These are phyloP conservation scores for Rhamnusium bicolor DNA, from an alignment of 2,888 invertebrate species.

Conservation along the genomic window DNA sequence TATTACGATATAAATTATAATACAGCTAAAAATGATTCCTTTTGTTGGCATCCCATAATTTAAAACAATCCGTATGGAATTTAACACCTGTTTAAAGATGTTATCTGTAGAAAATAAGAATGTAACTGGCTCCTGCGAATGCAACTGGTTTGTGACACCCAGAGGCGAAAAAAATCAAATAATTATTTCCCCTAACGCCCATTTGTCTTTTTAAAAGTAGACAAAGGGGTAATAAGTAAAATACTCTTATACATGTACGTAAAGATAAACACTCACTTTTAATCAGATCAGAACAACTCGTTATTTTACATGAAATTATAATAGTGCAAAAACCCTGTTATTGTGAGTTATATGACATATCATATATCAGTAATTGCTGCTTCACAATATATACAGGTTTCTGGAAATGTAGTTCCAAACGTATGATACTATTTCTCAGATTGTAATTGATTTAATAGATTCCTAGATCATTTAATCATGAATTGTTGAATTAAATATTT, in stretches of 20 bases:
- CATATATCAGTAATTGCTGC: conserved; percentile 17
- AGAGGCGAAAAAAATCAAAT: conserved; percentile 57
- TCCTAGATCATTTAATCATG: neutral
- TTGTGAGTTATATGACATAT: conserved; percentile 4
- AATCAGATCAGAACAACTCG: conserved; percentile 37
- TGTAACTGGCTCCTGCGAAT: conserved; percentile 57
- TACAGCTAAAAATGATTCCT: conserved; percentile 13
- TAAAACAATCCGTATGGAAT: conserved; percentile 61
- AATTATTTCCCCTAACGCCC: conserved; percentile 59
- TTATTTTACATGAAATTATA: conserved; percentile 13
- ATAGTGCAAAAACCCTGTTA: conserved; percentile 13
- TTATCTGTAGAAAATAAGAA: conserved; percentile 59
- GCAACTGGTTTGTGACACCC: conserved; percentile 61
- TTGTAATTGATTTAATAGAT: neutral
- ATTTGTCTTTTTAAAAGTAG: conserved; percentile 55
- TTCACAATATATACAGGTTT: neutral
- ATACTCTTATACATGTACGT: conserved; percentile 33
- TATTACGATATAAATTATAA: conserved; percentile 1
- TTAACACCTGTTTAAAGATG: conserved; percentile 63
- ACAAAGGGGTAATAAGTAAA: conserved; percentile 57
- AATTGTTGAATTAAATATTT: neutral
- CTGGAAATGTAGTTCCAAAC: neutral
- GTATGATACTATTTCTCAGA: neutral
- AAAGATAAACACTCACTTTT: conserved; percentile 38
- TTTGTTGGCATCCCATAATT: conserved; percentile 56